Conservation (phyloP, 1,140 invertebrate species). For the Tetramorium alpestre region DNA sequence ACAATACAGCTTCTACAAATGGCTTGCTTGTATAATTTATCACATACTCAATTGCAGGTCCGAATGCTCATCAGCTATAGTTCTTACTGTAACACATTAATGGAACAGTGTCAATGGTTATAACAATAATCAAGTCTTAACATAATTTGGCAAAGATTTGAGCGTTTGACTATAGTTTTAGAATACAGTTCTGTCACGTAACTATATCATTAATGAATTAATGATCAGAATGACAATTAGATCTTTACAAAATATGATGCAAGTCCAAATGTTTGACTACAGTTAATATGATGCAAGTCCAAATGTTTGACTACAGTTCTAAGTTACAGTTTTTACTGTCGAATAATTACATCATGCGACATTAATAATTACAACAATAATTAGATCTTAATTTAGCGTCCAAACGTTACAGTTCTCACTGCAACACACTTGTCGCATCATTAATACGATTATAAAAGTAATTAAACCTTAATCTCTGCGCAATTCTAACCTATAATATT, state of each 20-base stretch:
- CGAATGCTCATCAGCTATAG: not conserved
- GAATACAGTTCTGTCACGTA: not conserved
- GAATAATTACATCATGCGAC: not conserved
- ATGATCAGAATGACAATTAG: not conserved
- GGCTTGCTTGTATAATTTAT: not conserved
- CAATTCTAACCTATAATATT: slow-evolving; percentile 9
- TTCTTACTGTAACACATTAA: not conserved
- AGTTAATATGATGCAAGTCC: not conserved
- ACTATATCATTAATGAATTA: not conserved
- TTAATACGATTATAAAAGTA: not conserved
- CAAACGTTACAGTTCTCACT: not conserved
- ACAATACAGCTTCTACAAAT: not conserved
- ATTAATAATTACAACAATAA: not conserved
- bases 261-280: not conserved
- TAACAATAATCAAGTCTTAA: not conserved
- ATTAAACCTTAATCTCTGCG: not conserved
- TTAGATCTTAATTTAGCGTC: not conserved
- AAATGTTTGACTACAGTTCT: not conserved
- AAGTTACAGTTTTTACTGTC: not conserved
- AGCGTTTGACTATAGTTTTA: not conserved
- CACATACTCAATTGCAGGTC: not conserved
- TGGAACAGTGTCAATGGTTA: not conserved
- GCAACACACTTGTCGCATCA: not conserved
- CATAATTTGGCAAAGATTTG: not conserved
- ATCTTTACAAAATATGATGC: not conserved